phyloP scores from a whole-genome alignment of 2,797 vertebrate genomes.

The Acridotheres tristis region DNA sequence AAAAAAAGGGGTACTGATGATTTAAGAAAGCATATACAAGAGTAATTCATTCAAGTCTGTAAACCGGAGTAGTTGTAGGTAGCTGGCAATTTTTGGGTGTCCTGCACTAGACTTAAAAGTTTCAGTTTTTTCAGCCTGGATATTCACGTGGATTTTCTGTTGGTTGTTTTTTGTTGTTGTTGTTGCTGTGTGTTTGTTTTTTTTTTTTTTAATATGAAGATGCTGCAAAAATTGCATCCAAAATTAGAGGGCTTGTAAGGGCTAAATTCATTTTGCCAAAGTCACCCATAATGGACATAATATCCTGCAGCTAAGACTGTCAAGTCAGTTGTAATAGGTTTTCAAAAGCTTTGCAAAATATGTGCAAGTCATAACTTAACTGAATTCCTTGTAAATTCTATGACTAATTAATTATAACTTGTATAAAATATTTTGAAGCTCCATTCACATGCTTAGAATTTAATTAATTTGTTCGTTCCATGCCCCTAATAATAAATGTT shows the following conservation, averaged over 20 bases:
- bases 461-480: slow-evolving; percentile 9
- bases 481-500: not conserved
- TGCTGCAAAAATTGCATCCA: not conserved
- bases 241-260: not conserved
- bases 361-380: not conserved
- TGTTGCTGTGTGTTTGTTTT: fast-evolving
- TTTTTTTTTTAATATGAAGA: not conserved
- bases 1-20: not conserved
- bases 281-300: not conserved
- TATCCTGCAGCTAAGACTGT: not conserved
- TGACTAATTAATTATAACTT: slow-evolving; percentile 1
- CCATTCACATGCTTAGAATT: not conserved
- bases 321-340: not conserved
- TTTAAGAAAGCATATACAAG: not conserved
- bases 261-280: not conserved
- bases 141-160: not conserved
- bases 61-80: not conserved
- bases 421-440: slow-evolving; percentile 30
- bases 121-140: not conserved
- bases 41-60: not conserved
- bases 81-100: not conserved
- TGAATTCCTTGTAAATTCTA: not conserved
- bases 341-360: not conserved
- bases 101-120: not conserved
- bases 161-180: not conserved